A percentile compares a stretch with the other conserved stretches of the same genome.
phyloP scores from a whole-genome alignment of 2,888 invertebrate genomes.

The Metellina segmentata region DNA sequence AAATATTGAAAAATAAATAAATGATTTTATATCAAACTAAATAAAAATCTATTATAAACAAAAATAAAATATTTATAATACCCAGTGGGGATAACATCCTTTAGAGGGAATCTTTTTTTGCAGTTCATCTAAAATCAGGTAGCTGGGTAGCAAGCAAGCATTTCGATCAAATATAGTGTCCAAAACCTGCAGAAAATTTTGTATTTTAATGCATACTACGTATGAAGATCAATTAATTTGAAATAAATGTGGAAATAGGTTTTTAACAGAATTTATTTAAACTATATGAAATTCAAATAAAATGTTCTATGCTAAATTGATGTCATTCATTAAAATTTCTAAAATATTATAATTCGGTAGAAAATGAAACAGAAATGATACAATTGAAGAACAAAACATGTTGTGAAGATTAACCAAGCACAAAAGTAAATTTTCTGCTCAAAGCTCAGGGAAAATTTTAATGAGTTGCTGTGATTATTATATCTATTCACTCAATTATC shows the following conservation, averaged over 20 bases:
- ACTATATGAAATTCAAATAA: not conserved
- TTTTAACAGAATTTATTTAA: not conserved
- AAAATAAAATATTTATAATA: slow-evolving; percentile 81
- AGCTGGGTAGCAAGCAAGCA: slow-evolving; percentile 94
- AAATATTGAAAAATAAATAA: not conserved
- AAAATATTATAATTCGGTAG: too few species aligned
- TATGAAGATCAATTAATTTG: not conserved
- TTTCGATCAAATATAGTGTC: slow-evolving; percentile 95
- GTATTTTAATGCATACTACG: not conserved
- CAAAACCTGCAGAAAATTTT: slow-evolving; percentile 84
- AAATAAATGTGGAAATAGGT: not conserved
- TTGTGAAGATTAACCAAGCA: too few species aligned
- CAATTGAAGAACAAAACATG: too few species aligned
- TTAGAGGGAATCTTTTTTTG: slow-evolving; percentile 92
- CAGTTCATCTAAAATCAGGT: slow-evolving; percentile 96
- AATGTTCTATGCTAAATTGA: not conserved
- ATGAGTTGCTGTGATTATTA: too few species aligned
- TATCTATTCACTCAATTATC: too few species aligned
- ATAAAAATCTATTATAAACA: not conserved
- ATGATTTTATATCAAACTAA: not conserved
- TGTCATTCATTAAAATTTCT: too few species aligned
- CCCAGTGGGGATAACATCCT: slow-evolving; percentile 94
- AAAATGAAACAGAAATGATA: too few species aligned
- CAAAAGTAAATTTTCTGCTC: too few species aligned
- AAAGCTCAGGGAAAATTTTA: too few species aligned